Conservation (phyloP, 2,888 invertebrate species). For the Gymnosoma rotundatum region DNA sequence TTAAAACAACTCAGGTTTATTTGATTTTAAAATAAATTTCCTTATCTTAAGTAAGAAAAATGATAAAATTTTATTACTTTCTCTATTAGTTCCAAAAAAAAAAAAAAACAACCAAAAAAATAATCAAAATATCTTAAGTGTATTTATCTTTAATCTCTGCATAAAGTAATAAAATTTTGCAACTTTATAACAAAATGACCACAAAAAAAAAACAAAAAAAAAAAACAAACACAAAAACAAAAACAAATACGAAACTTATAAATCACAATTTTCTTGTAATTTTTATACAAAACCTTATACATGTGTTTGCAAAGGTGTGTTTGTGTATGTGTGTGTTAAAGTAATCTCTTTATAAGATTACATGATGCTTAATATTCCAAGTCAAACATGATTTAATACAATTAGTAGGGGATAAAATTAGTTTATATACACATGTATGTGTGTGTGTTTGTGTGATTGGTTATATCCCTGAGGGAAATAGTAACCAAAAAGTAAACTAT, state of each 20-base stretch:
- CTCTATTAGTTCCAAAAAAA: not conserved
- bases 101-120: not conserved
- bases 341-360: constrained; percentile 58
- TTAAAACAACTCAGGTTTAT: not conserved
- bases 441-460: not conserved
- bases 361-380: constrained; percentile 61
- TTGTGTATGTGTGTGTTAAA: not conserved
- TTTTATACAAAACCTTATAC: constrained; percentile 16
- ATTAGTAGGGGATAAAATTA: constrained; percentile 43
- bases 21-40: constrained; percentile 31
- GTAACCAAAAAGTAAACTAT: constrained; percentile 20
- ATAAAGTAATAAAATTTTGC: constrained; percentile 66
- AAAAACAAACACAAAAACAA: constrained; percentile 44
- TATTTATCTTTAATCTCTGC: constrained; percentile 64
- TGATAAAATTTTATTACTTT: constrained; percentile 3
- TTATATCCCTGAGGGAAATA: not conserved
- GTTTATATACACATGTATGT: not conserved
- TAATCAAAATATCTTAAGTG: constrained; percentile 58
- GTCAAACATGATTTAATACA: constrained; percentile 68
- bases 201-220: constrained; percentile 52
- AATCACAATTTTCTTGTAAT: constrained; percentile 37
- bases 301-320: not conserved
- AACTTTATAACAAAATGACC: constrained; percentile 64
- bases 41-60: constrained; percentile 7
- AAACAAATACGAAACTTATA: constrained; percentile 46